Conservation (phyloP, 2,888 invertebrate species). For the Euzetes globulus region DNA sequence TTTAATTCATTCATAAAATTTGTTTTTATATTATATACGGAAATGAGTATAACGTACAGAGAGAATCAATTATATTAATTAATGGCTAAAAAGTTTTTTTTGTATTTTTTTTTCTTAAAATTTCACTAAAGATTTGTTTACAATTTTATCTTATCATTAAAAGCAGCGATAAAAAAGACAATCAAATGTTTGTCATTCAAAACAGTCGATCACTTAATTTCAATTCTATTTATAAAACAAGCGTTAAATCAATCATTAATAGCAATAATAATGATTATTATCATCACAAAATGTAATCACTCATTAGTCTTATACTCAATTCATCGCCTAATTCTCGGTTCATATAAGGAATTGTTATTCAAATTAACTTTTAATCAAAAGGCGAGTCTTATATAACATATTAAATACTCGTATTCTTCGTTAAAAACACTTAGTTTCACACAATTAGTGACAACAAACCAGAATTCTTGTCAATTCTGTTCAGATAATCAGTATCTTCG, state of each 20-base stretch:
- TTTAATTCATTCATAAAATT: constrained; percentile 23
- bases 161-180: constrained; percentile 27
- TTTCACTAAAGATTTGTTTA: background rate
- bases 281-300: constrained; percentile 25
- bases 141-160: background rate
- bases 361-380: background rate
- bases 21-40: constrained; percentile 11
- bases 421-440: background rate
- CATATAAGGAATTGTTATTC: background rate
- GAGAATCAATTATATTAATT: constrained; percentile 18
- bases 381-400: background rate
- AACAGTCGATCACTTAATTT: background rate
- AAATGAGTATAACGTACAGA: constrained; percentile 30
- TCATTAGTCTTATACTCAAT: constrained; percentile 1
- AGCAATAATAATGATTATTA: constrained; percentile 4
- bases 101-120: background rate
- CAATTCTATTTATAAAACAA: background rate
- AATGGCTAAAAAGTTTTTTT: constrained; percentile 9
- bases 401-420: background rate
- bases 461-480: too few species aligned
- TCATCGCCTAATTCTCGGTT: constrained; percentile 5
- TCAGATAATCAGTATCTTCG: background rate
- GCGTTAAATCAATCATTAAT: constrained; percentile 8
- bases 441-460: background rate
- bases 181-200: background rate